Evolutionary conservation across 2,113 vertebrate genomes (phyloP), one percentile per base, ranked within the genome.

Genomic region (Thinocorus orbignyianus): DNA sequence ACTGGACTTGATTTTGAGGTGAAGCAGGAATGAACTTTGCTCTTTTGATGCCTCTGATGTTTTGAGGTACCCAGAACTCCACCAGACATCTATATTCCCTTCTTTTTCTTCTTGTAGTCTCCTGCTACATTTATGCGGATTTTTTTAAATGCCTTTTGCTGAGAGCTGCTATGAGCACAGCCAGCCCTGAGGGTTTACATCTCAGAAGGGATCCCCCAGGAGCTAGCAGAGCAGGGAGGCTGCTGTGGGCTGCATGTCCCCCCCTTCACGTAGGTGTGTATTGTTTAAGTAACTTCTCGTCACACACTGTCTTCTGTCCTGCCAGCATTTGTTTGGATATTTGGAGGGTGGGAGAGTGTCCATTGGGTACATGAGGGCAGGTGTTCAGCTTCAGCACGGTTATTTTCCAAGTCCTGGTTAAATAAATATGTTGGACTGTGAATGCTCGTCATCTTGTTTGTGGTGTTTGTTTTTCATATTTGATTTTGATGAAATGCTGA

Each of bases 341-440:
- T 66, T 0, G 0, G 18, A 6, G 33, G 6, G 6, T 1, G 2
- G 0, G 18, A 6, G 35, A 6, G 6, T 1, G 3, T 83, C 42
- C 58, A 6, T 33, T 80, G 15, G n/a, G 16, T 66, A 28, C 60
- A 31, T 6, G 1, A 37, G 68, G 17, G 24, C 1, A 7, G 49
- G 20, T 81, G 31, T 57, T 93, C 6, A 4, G 39, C 41, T 88
- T 78, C n/a, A 46, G n/a, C n/a, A 74, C 42, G 30, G 23, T 58
- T 61, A 25, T 81, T 86, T 71, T 86, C 64, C 69, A 78, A 52
- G 49, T 84, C 42, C 11, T 70, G 25, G 14, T 81, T n/a, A 60
- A 81, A 3, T n/a, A 60, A 81, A 3, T 61, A 8, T 30, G 28
- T 70, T 80, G 37, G 54, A 48, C 31, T 5, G 10, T 41, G 46